Evolutionary conservation across 2,888 invertebrate species (phyloP).

Genomic region (Apamea anceps): DNA sequence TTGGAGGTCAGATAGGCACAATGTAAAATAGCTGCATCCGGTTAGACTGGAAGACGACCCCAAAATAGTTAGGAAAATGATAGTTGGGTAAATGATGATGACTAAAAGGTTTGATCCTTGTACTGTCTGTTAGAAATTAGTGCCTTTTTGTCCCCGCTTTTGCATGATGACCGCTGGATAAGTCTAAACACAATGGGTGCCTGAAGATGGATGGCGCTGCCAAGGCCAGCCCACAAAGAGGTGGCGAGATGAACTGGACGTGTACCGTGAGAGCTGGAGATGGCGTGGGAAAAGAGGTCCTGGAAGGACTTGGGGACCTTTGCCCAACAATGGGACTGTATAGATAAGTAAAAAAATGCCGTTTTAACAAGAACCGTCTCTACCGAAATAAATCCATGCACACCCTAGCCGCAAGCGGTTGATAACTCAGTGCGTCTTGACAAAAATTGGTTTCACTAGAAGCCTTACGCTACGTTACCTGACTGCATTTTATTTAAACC

Average conservation of each 20-base stretch:
- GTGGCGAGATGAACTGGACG: background rate
- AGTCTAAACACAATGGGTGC: background rate
- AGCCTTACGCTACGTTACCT: background rate
- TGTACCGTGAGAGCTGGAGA: background rate
- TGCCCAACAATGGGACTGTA: background rate
- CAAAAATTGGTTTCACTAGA: conserved; percentile 61
- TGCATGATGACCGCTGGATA: background rate
- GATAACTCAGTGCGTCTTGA: conserved; percentile 57
- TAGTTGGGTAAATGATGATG: no score
- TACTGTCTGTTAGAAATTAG: background rate
- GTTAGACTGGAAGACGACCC: no score
- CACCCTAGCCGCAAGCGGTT: conserved; percentile 33
- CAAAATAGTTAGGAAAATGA: no score
- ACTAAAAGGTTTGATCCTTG: background rate
- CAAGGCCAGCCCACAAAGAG: background rate
- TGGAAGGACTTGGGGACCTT: background rate
- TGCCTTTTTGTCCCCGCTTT: no score
- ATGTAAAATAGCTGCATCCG: no score
- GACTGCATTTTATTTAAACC: conserved; percentile 16
- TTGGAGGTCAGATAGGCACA: no score
- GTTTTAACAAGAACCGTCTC: background rate
- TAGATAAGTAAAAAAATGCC: background rate
- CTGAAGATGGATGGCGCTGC: background rate
- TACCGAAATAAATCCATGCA: background rate
- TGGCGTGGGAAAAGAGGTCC: background rate